Evolutionary conservation across 2,888 invertebrate genomes (phyloP).

Genomic region (Stenolophus ochropezus): DNA sequence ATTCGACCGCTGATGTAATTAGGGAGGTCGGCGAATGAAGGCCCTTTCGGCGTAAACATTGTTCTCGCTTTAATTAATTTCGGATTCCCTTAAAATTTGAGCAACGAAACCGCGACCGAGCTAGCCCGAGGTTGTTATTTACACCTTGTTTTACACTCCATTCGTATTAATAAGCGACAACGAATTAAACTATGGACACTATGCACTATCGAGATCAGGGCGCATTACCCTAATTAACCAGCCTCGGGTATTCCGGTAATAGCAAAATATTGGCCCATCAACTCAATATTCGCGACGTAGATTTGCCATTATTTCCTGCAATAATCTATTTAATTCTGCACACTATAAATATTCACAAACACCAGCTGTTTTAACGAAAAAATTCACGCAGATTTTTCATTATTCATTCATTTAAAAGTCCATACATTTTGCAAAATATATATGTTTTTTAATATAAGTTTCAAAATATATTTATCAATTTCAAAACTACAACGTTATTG

Average conservation of each 20-base stretch:
- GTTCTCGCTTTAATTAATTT: slow-evolving; percentile 35
- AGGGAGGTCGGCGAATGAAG: slow-evolving; percentile 27
- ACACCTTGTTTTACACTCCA: neutral
- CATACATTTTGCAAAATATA: too few relatives aligned
- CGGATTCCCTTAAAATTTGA: slow-evolving; percentile 30
- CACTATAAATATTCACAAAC: too few relatives aligned
- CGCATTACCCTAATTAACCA: neutral
- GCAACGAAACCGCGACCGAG: neutral
- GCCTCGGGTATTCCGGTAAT: neutral
- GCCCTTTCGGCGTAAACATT: slow-evolving; percentile 33
- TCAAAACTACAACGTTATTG: too few relatives aligned
- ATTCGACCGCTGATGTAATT: slow-evolving; percentile 45
- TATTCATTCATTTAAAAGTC: too few relatives aligned
- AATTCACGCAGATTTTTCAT: too few relatives aligned
- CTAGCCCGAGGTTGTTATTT: slow-evolving; percentile 9
- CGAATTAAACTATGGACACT: neutral
- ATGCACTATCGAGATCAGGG: neutral
- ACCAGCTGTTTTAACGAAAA: too few relatives aligned
- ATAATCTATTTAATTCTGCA: too few relatives aligned
- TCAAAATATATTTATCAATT: too few relatives aligned
- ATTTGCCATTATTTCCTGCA: too few relatives aligned
- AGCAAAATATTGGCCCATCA: neutral
- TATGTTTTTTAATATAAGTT: too few relatives aligned
- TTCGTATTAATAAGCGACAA: neutral
- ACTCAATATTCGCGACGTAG: too few relatives aligned